Evolutionary conservation across 2,113 vertebrate genomes (phyloP).

Genomic region (Takifugu flavidus): DNA sequence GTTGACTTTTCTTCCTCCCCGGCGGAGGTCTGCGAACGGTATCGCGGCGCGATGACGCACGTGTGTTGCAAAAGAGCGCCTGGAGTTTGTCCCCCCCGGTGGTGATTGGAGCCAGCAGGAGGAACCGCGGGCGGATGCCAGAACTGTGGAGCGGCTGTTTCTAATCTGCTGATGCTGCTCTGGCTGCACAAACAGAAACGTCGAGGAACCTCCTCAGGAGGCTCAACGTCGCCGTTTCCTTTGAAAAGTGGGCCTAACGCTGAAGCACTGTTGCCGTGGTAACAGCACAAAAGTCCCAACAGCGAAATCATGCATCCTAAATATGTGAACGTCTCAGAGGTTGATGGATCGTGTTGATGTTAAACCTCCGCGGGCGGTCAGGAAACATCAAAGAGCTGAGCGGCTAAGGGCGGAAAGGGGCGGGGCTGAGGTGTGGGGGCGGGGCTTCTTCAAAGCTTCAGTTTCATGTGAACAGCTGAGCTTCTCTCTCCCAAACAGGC

Average conservation of each 20-base stretch:
- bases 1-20: no score
- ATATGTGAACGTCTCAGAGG: neutral
- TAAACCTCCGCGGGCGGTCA: neutral
- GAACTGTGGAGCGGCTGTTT: slow-evolving; percentile 42
- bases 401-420: neutral
- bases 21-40: no score
- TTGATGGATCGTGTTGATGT: neutral
- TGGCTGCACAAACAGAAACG: no score
- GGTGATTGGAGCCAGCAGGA: neutral
- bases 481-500: neutral
- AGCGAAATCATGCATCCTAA: neutral
- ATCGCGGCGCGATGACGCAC: slow-evolving; percentile 17
- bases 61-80: neutral
- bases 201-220: no score
- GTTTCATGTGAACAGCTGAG: slow-evolving; percentile 63
- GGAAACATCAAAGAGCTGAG: slow-evolving; percentile 19
- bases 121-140: neutral
- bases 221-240: no score
- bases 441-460: slow-evolving; percentile 69
- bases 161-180: slow-evolving; percentile 34
- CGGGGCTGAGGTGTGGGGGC: slow-evolving; percentile 63
- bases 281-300: no score
- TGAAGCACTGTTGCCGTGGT: no score
- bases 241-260: no score
- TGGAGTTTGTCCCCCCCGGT: neutral